Base-by-base conservation (phyloP, 2,888 invertebrate species). In the Dynastes grantii region DNA sequence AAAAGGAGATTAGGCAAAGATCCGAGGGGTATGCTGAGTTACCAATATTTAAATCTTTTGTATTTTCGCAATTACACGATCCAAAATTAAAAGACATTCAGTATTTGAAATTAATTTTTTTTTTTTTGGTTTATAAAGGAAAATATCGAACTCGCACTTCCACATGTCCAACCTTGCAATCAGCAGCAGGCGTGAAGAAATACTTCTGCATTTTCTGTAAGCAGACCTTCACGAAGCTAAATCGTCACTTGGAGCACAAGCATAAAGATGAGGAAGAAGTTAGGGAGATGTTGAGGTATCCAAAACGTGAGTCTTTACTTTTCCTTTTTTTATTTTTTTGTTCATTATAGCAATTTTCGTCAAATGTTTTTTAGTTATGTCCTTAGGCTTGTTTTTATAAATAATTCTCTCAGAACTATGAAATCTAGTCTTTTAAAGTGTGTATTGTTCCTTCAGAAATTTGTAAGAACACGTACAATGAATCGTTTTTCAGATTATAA, bases 131-230 rank as follows among this genome's bases (percentile, higher is more conserved):
- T 73, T 22, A 22, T 40, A 45, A 58, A 73, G 73, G 37, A 0
- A 73, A 73, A 16, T 40, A 53, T 55, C 55, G 61, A 22, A 16
- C 16, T 32, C 49, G 45, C 22, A 22, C 4, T 11, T n/a, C 68
- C 1, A 51, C 22, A 8, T 68, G 68, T 29, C 68, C 68, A 13
- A 73, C 73, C 1, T 58, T 73, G 40, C 58, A 73, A 37, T 73
- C 73, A 4, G 37, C 73, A 6, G 73, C 40, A 13, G 73, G 73
- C 2, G 70, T 53, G 40, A 61, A 73, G 40, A 73, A 73, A 0
- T 73, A 73, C 40, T 73, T 73, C 58, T 73, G 73, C 16, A 73
- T 73, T 16, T 73, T 73, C 40, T 73, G 73, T 61, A 73, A 73
- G 22, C 73, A 58, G 2, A 73, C 73, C 16, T 58, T 73, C 40